Conservation (phyloP, 2,113 vertebrate genomes). For the Lampris incognitus region DNA sequence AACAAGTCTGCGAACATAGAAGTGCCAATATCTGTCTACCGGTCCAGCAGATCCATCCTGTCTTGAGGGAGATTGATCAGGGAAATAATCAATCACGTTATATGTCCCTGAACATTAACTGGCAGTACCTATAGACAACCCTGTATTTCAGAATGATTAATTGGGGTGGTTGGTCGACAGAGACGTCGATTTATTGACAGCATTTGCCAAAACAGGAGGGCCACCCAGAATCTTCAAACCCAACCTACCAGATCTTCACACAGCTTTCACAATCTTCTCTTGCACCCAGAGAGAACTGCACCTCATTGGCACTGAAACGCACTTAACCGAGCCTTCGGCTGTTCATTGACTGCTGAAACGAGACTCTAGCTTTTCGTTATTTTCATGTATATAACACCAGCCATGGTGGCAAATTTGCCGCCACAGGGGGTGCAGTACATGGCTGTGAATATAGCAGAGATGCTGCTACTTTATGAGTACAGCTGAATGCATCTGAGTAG, state of each 20-base stretch:
- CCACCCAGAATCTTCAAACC: not conserved
- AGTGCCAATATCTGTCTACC: conserved; percentile 22
- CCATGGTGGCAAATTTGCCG: too few species aligned
- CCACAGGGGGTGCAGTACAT: too few species aligned
- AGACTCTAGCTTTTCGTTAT: too few species aligned
- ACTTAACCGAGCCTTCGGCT: too few species aligned
- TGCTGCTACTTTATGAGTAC: conserved; percentile 16
- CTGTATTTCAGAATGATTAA: conserved; percentile 57
- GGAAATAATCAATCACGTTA: conserved; percentile 48
- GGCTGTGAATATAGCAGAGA: too few species aligned
- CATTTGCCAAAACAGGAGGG: not conserved
- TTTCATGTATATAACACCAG: too few species aligned
- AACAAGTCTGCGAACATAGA: conserved; percentile 2
- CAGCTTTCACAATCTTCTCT: too few species aligned
- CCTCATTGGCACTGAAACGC: too few species aligned
- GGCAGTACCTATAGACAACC: conserved; percentile 49
- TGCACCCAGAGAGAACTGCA: too few species aligned
- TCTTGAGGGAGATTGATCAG: conserved; percentile 56
- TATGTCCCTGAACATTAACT: conserved; percentile 51
- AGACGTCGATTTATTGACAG: conserved; percentile 39
- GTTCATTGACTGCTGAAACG: too few species aligned
- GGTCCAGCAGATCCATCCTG: conserved; percentile 22
- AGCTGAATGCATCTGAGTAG: conserved; percentile 46
- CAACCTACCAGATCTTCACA: not conserved
- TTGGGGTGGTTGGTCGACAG: conserved; percentile 1